Conservation (phyloP, 2,888 invertebrate species). For the Meandrusa payeni region DNA sequence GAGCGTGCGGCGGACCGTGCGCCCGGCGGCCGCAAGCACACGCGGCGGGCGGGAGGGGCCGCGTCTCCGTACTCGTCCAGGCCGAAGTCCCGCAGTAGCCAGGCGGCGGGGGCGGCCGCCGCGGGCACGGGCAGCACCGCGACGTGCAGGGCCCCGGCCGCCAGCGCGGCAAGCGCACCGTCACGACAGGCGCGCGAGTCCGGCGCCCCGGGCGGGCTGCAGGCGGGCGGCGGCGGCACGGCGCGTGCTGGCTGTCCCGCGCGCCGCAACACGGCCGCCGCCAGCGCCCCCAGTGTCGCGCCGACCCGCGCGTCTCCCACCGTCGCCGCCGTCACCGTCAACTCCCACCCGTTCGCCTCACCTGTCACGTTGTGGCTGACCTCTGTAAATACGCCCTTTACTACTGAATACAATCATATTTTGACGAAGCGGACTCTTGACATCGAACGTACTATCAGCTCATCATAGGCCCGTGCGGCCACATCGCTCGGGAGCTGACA, state of each 20-base stretch:
- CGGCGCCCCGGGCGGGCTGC: constrained; percentile 27
- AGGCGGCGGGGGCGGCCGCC: constrained; percentile 36
- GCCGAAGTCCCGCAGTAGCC: constrained; percentile 48
- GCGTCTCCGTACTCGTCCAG: constrained; percentile 55
- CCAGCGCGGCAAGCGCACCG: constrained; percentile 34
- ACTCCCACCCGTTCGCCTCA: constrained; percentile 5
- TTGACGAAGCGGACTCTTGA: no score
- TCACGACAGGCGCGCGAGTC: constrained; percentile 33
- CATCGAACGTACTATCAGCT: no score
- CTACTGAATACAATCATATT: no score
- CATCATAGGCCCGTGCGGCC: no score
- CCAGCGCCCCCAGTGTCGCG: constrained; percentile 31
- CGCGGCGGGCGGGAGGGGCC: constrained; percentile 46
- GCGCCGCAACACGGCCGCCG: constrained; percentile 37
- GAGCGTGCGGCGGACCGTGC: constrained; percentile 39
- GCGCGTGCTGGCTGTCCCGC: constrained; percentile 32
- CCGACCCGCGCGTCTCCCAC: constrained; percentile 28
- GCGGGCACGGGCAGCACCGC: constrained; percentile 45
- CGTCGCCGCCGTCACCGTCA: constrained; percentile 30
- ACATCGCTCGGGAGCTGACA: no score
- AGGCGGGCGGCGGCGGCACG: constrained; percentile 32
- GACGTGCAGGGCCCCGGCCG: constrained; percentile 34
- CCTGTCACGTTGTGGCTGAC: background rate
- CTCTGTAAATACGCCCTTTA: no score
- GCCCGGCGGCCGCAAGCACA: constrained; percentile 48